These are phyloP conservation scores for Proisotoma minuta DNA, from an alignment of 2,888 invertebrate species.

Conservation along the genomic window DNA sequence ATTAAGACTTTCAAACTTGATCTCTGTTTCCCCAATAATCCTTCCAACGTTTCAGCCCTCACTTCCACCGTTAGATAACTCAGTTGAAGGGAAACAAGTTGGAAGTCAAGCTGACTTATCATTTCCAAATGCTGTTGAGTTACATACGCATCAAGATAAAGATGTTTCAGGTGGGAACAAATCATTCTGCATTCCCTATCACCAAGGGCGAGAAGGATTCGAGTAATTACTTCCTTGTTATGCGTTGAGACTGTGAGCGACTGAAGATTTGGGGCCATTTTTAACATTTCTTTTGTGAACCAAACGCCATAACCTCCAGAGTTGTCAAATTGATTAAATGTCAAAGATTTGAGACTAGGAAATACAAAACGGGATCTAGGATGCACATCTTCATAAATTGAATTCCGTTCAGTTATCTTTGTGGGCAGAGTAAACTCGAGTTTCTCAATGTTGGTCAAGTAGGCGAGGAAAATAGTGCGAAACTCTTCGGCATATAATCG, in stretches of 20 bases:
- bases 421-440: constrained; percentile 30
- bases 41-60: constrained; percentile 21
- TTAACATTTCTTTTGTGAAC: constrained; percentile 26
- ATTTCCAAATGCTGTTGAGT: constrained; percentile 32
- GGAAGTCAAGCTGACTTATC: constrained; percentile 26
- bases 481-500: constrained; percentile 33
- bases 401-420: constrained; percentile 30
- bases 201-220: constrained; percentile 26
- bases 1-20: constrained; percentile 19
- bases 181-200: constrained; percentile 25
- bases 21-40: constrained; percentile 19
- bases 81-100: constrained; percentile 26
- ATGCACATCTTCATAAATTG: constrained; percentile 24
- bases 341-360: constrained; percentile 17
- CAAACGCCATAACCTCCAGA: constrained; percentile 30
- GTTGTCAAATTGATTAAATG: constrained; percentile 27
- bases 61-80: constrained; percentile 31
- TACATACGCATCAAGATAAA: constrained; percentile 29
- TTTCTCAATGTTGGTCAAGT: constrained; percentile 20
- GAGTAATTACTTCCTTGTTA: constrained; percentile 28
- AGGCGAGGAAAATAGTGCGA: constrained; percentile 27
- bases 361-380: constrained; percentile 17
- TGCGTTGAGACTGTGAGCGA: constrained; percentile 25
- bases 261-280: constrained; percentile 23
- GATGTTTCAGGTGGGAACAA: constrained; percentile 23